A percentile compares a stretch with the other conserved stretches of the same genome.
Evolutionary conservation across 30 jellyfish, hydroid and myxozoan species (phyloP).

Genomic region (Aurelia sp.): DNA sequence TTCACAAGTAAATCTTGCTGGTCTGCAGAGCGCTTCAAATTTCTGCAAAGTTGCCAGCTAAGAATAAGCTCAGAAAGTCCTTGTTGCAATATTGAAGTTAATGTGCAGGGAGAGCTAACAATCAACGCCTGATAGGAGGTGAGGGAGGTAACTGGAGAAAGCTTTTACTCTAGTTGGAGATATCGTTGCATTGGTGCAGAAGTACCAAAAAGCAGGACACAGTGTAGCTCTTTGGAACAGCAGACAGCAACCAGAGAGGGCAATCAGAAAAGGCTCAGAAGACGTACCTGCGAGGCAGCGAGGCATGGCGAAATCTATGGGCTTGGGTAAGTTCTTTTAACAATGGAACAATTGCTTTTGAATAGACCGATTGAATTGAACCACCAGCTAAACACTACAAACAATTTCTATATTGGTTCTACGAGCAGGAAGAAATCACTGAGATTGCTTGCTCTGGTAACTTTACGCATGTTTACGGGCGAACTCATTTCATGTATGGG

Average conservation of each 20-base stretch:
- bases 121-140: no score
- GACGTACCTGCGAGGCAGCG: slow-evolving; percentile 30
- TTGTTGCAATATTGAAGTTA: no score
- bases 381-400: slow-evolving; percentile 49
- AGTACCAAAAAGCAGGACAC: no score
- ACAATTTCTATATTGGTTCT: background rate
- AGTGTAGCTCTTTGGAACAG: background rate
- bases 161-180: no score
- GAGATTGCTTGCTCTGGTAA: background rate
- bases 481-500: slow-evolving; percentile 14
- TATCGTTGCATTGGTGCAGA: no score
- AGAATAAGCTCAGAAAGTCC: no score
- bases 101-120: no score
- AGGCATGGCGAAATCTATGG: slow-evolving; percentile 73
- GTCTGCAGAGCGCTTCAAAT: no score
- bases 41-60: no score
- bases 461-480: slow-evolving; percentile 4
- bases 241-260: background rate
- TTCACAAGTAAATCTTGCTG: no score
- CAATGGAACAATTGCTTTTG: slow-evolving; percentile 53
- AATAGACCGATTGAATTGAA: slow-evolving; percentile 45
- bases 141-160: no score
- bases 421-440: slow-evolving; percentile 25
- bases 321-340: slow-evolving; percentile 65
- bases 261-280: background rate